Evolutionary conservation across 1,140 invertebrate species (phyloP), one percentile per base, ranked within the genome.

Genomic region (Araneus ventricosus): DNA sequence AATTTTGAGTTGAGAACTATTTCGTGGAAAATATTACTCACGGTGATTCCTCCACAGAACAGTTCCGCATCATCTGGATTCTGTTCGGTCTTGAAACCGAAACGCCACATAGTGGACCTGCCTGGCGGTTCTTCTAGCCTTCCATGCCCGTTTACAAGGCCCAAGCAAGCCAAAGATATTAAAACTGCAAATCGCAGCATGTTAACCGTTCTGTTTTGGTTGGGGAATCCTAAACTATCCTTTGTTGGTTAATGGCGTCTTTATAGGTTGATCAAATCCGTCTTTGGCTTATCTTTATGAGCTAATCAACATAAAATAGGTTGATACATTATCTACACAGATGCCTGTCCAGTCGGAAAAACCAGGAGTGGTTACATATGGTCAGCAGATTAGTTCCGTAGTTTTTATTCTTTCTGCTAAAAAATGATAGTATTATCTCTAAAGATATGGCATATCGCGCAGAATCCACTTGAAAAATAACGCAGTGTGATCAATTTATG

Each of bases 51-150:
- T 4, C 98, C 98, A 95, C 98, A 99, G 95, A 97, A 98, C 3
- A 97, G 96, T 95, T 98, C 97, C 95, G 98, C 97, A 95, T 99
- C 98, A 95, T 98, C 98, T 95, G 98, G 99, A 95, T 98, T 97
- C 75, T 96, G 96, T 4, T 97, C 96, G 4, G 97, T 97, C 92
- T 97, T 95, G 95, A 97, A 98, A 45, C 97, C 97, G 94, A 96
- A 97, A 61, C 97, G 96, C 97, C 97, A 98, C 95, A 97, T 97
- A 0, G 97, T 97, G 8, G 97, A 97, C 92, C 98, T 96, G 27
- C 97, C 97, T 0, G 98, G 98, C 0, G 98, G 98, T 94, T 98
- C 98, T 22, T 98, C 97, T 34, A 98, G 96, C 94, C 98, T 96
- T 61, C 98, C 98, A 95, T 98, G 98, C 59, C 94, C 94, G 0